Conservation (phyloP, 2,113 vertebrate genomes). For the Ailuropoda melanoleuca region DNA sequence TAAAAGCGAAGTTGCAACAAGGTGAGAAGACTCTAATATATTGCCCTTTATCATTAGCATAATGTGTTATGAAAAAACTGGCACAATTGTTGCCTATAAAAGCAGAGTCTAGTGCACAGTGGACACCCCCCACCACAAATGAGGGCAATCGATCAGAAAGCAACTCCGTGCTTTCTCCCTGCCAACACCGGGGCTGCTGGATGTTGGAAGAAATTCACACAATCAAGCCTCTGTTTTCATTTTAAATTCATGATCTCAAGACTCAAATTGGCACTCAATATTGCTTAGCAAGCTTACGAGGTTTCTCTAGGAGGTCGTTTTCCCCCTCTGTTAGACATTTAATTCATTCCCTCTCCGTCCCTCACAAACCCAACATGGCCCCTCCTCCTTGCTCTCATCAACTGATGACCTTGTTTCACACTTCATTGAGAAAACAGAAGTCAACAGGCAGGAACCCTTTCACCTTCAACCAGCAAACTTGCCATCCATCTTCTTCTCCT, state of each 20-base stretch:
- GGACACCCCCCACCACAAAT: neutral
- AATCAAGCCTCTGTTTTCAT: constrained; percentile 41
- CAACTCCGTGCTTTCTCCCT: neutral
- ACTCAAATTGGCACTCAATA: neutral
- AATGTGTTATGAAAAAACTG: neutral
- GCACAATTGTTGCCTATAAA: neutral
- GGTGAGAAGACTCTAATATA: constrained; percentile 11
- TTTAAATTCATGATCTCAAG: constrained; percentile 39
- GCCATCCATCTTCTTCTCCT: neutral
- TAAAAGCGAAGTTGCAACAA: constrained; percentile 27
- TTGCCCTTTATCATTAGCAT: neutral
- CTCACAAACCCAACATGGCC: neutral
- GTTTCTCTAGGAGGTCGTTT: constrained; percentile 34
- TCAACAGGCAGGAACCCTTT: neutral
- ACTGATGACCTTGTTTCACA: neutral
- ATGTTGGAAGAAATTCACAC: neutral
- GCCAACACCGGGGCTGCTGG: neutral
- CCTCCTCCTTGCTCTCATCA: neutral
- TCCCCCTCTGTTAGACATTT: neutral
- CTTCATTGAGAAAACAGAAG: neutral
- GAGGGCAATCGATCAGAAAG: neutral
- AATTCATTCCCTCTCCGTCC: neutral
- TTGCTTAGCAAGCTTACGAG: neutral
- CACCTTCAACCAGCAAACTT: neutral
- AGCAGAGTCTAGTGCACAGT: neutral